Percentiles rank a stretch among this genome's conserved stretches.
These are phyloP conservation scores for Betta splendens DNA, from an alignment of 2,797 vertebrate genomes.

Conservation along the genomic window DNA sequence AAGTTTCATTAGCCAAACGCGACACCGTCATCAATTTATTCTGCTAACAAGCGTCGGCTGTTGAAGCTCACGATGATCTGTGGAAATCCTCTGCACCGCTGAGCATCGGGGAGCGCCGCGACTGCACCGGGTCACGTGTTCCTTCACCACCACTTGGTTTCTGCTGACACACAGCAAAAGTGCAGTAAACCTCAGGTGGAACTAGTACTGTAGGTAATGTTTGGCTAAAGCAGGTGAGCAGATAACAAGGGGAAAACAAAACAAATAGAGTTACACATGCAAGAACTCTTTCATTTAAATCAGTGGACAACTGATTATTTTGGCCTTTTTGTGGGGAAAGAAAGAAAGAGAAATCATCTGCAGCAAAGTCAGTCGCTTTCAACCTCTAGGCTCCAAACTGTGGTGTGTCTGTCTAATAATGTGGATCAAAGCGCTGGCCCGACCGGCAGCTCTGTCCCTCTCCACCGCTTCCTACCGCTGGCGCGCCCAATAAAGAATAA, in stretches of 20 bases:
- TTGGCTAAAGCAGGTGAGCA: too few species aligned
- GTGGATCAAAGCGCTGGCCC: not conserved
- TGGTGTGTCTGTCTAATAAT: not conserved
- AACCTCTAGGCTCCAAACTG: not conserved
- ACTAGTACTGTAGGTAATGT: too few species aligned
- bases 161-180: too few species aligned
- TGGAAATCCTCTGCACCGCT: not conserved
- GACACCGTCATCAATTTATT: constrained; percentile 14
- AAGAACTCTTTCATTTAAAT: not conserved
- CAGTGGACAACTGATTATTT: too few species aligned
- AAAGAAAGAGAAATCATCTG: not conserved
- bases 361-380: not conserved
- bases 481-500: not conserved
- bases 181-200: too few species aligned
- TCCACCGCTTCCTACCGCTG: not conserved
- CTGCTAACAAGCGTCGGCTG: constrained; percentile 10
- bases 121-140: not conserved
- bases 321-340: not conserved
- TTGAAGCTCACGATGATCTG: not conserved
- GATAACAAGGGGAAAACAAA: too few species aligned
- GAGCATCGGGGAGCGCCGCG: not conserved
- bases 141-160: not conserved
- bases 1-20: constrained; percentile 37
- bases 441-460: not conserved
- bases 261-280: too few species aligned